Evolutionary conservation across 2,797 vertebrate genomes (phyloP), one percentile per base, ranked within the genome.

Genomic region (Syndactyla subalaris): DNA sequence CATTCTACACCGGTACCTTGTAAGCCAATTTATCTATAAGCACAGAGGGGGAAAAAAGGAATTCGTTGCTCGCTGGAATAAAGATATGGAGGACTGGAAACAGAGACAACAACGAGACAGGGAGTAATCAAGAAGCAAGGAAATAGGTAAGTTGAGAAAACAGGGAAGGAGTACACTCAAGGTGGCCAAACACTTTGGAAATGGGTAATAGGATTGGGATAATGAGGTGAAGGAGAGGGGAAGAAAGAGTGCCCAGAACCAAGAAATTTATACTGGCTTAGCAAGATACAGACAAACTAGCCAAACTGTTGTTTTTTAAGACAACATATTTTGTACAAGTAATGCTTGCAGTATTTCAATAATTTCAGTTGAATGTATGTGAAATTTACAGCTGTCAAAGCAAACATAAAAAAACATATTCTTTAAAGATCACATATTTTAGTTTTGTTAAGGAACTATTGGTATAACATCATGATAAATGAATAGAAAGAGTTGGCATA

Each of bases 391-490:
- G 90, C 76, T 96, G 92, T 95, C 92, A 96, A 94, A 96, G 39
- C 85, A 97, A 96, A 92, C 80, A 94, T 57, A 93, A 77, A 92
- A 93, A 97, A 97, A 62, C 61, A 68, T 67, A 68, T 67, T 92
- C 76, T 97, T 96, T 97, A 95, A 96, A 97, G 90, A 96, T 82
- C 51, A 79, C 14, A 26, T 95, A 77, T 67, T 97, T 97, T 92
- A 96, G 82, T 96, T 97, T 97, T 97, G 73, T 95, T 95, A 96
- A 93, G 62, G 76, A 97, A 96, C 95, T 96, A 95, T 12, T 48
- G 27, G 36, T 65, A 65, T 92, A 96, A 95, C 71, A 95, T 95
- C 86, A 94, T 86, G 94, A 90, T 93, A 97, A 96, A 97, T 91
- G 85, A 97, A 97, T 39, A 10, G 89, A 93, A 97, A 94, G 92